These are phyloP conservation scores for Scaptomyza graminum DNA, from an alignment of 1,140 invertebrate genomes.

Conservation along the genomic window DNA sequence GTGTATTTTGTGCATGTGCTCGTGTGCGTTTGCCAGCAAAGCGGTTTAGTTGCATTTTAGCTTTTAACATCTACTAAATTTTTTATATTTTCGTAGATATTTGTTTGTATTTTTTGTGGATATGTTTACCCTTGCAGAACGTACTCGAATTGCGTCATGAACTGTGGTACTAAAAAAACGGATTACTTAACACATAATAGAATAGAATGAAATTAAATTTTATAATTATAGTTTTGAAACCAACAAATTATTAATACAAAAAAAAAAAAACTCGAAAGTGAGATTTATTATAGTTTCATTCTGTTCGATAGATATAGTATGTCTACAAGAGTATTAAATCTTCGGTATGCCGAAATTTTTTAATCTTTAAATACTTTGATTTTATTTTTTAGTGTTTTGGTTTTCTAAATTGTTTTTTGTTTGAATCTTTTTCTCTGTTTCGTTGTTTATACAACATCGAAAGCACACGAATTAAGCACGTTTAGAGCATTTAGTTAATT, in stretches of 20 bases:
- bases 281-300: too few species aligned
- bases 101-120: slow-evolving; percentile 24
- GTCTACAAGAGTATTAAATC: slow-evolving; percentile 26
- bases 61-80: slow-evolving; percentile 70
- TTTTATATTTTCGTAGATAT: slow-evolving; percentile 50
- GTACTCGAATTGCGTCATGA: background rate
- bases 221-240: too few species aligned
- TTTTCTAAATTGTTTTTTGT: slow-evolving; percentile 20
- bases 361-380: slow-evolving; percentile 15
- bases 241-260: too few species aligned
- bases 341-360: slow-evolving; percentile 18
- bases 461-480: slow-evolving; percentile 72
- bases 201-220: too few species aligned
- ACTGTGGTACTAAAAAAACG: background rate
- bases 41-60: slow-evolving; percentile 75
- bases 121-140: slow-evolving; percentile 27
- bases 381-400: slow-evolving; percentile 17
- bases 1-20: slow-evolving; percentile 15
- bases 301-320: background rate
- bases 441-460: slow-evolving; percentile 71
- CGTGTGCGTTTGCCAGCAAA: slow-evolving; percentile 56
- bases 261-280: too few species aligned
- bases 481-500: slow-evolving; percentile 56
- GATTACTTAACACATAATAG: background rate
- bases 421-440: slow-evolving; percentile 50